A percentile compares a stretch with the other conserved stretches of the same genome.
Conservation (phyloP, 2,113 vertebrate species). For the Cnemophilus loriae region DNA sequence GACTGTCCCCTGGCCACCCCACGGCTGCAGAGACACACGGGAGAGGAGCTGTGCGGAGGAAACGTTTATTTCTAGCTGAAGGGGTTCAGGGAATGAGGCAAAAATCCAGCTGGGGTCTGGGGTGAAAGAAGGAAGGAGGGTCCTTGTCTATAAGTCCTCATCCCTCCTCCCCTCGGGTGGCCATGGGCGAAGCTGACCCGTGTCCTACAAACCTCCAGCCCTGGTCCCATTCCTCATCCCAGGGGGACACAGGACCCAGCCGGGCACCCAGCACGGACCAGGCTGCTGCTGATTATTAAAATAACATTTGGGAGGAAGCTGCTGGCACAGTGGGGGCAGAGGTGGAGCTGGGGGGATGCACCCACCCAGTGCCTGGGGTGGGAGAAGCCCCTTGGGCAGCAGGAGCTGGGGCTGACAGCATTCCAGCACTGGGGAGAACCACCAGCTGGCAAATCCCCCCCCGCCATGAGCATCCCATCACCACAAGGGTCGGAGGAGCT, state of each 20-base stretch:
- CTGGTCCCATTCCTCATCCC: neutral
- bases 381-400: neutral
- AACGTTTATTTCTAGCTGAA: neutral
- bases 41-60: neutral
- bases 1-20: neutral
- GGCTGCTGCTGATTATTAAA: neutral
- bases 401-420: accelerated
- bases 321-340: neutral
- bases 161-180: neutral
- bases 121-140: neutral
- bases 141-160: neutral
- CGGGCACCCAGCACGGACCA: accelerated
- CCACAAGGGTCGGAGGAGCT: neutral
- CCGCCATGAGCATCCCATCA: accelerated
- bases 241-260: neutral
- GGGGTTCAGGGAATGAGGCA: neutral
- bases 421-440: neutral
- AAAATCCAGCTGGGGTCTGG: neutral
- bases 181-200: neutral
- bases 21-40: neutral
- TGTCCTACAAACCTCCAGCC: neutral
- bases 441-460: neutral
- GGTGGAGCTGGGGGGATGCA: neutral
- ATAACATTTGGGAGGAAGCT: neutral
- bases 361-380: neutral